phyloP scores from a whole-genome alignment of 1,140 invertebrate genomes.

The Nymphalis io region DNA sequence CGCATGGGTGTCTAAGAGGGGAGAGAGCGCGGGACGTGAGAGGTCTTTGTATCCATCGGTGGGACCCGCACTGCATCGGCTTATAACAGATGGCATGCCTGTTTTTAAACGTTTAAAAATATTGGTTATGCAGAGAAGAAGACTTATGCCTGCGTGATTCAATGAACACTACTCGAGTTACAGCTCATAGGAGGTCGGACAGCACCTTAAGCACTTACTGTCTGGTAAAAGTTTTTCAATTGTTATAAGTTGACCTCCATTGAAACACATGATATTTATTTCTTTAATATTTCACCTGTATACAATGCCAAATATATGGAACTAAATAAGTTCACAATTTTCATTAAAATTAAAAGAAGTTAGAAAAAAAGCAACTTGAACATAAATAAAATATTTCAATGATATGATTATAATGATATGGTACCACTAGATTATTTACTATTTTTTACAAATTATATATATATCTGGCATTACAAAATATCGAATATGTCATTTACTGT shows the following conservation, averaged over 20 bases:
- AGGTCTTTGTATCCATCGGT: constrained; percentile 61
- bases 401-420: too few species aligned
- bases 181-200: constrained; percentile 73
- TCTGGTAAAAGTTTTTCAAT: constrained; percentile 8
- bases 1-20: constrained; percentile 71
- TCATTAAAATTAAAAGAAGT: too few species aligned
- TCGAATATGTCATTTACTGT: too few species aligned
- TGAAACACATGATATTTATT: not conserved
- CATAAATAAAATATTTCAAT: too few species aligned
- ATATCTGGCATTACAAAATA: too few species aligned
- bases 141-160: constrained; percentile 75
- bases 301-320: not conserved
- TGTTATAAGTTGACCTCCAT: not conserved
- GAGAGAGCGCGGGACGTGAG: constrained; percentile 53
- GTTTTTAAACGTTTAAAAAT: constrained; percentile 76
- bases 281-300: not conserved
- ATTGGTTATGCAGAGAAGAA: constrained; percentile 73
- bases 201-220: constrained; percentile 41
- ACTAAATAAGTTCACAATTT: not conserved
- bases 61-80: constrained; percentile 74
- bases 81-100: constrained; percentile 80
- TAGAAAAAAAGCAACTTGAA: too few species aligned
- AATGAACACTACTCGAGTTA: constrained; percentile 66
- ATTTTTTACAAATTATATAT: too few species aligned
- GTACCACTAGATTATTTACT: too few species aligned